phyloP scores from a whole-genome alignment of 2,113 vertebrate species.

The Turdus rufiventris region DNA sequence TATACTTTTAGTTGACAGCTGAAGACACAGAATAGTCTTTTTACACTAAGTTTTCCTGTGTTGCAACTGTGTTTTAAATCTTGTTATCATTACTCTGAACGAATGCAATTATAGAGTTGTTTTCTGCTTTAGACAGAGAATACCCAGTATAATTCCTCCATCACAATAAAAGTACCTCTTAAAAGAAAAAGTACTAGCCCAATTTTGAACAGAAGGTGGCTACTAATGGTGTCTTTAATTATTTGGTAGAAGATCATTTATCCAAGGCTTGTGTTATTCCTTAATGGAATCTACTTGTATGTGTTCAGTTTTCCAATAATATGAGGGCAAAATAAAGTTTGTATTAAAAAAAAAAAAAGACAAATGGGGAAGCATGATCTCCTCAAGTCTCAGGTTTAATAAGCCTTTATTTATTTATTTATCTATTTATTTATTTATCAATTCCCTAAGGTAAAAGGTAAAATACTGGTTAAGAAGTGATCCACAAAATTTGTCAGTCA shows the following conservation, averaged over 20 bases:
- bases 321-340: not conserved
- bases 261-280: not conserved
- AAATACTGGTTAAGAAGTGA: not conserved
- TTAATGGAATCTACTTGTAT: not conserved
- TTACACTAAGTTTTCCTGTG: conserved; percentile 37
- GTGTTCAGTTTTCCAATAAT: not conserved
- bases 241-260: not conserved
- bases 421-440: not conserved
- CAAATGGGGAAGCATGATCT: not conserved
- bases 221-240: conserved; percentile 5
- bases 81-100: conserved; percentile 61
- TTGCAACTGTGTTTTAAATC: conserved; percentile 60
- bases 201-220: not conserved
- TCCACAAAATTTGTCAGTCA: not conserved
- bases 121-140: conserved; percentile 51
- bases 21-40: conserved; percentile 23
- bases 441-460: not conserved
- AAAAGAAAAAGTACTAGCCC: conserved; percentile 46
- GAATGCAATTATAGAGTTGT: conserved; percentile 62
- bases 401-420: not conserved
- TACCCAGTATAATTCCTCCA: conserved; percentile 34
- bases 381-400: not conserved
- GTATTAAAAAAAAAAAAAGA: not conserved
- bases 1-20: conserved; percentile 59
- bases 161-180: conserved; percentile 13